Conservation (phyloP, 2,888 invertebrate species). For the Spodoptera exigua region DNA sequence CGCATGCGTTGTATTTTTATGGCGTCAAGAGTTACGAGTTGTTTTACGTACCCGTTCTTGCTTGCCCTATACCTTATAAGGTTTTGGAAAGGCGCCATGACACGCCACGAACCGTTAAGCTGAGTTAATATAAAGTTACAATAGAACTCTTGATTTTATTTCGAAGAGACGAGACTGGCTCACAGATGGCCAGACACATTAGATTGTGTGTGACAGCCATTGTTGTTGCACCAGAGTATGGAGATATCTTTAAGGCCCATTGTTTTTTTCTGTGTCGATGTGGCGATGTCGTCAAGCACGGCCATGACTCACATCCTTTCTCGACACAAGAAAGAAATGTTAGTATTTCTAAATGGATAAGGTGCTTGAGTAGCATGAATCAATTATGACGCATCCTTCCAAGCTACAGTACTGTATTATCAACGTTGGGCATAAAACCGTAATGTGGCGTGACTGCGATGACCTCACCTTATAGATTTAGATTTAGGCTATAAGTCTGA, state of each 20-base stretch:
- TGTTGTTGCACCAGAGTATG: constrained; percentile 31
- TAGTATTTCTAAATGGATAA: constrained; percentile 43
- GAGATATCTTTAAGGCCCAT: constrained; percentile 41
- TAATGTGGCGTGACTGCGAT: constrained; percentile 39
- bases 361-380: constrained; percentile 50
- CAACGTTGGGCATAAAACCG: constrained; percentile 19
- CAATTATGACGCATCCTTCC: constrained; percentile 52
- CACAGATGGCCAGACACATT: constrained; percentile 65
- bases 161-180: constrained; percentile 46
- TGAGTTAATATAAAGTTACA: constrained; percentile 69
- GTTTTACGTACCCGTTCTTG: constrained; percentile 65
- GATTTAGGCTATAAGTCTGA: constrained; percentile 34
- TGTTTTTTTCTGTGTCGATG: constrained; percentile 42
- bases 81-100: constrained; percentile 78
- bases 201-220: constrained; percentile 41
- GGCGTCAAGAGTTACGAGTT: constrained; percentile 70
- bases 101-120: constrained; percentile 71
- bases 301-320: constrained; percentile 57
- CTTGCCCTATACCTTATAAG: constrained; percentile 75
- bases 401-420: constrained; percentile 17
- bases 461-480: constrained; percentile 44
- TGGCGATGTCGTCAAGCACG: constrained; percentile 34
- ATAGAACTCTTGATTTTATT: constrained; percentile 74
- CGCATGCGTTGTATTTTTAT: constrained; percentile 72
- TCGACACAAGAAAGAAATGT: constrained; percentile 54